Conservation (phyloP, 1,140 invertebrate genomes). For the Sinonovacula constricta region DNA sequence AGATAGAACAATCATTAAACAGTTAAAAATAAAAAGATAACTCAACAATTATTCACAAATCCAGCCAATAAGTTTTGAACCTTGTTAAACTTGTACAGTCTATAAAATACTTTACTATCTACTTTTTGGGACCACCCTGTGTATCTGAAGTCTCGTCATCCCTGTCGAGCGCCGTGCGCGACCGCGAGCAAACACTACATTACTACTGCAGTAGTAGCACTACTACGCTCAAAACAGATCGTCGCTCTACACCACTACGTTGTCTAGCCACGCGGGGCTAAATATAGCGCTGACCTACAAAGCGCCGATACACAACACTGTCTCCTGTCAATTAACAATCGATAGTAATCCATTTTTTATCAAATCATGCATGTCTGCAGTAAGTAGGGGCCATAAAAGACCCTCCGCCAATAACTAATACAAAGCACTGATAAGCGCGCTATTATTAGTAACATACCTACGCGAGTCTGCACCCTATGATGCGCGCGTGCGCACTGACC, state of each 20-base stretch:
- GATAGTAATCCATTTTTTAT: slow-evolving; percentile 46
- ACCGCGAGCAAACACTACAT: no score
- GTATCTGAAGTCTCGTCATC: no score
- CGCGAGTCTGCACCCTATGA: not conserved
- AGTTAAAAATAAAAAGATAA: no score
- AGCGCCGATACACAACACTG: slow-evolving; percentile 41
- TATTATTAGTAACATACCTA: slow-evolving; percentile 49
- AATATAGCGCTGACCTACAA: slow-evolving; percentile 48
- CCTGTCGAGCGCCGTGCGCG: no score
- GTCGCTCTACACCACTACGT: not conserved
- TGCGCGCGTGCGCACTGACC: slow-evolving; percentile 48
- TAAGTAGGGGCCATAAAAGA: slow-evolving; percentile 38
- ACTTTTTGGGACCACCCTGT: no score
- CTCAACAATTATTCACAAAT: no score
- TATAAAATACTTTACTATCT: no score
- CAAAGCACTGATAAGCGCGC: slow-evolving; percentile 20
- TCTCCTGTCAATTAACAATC: slow-evolving; percentile 44
- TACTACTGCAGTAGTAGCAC: no score
- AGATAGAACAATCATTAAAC: no score
- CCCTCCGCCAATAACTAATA: slow-evolving; percentile 43
- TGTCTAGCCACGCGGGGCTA: not conserved
- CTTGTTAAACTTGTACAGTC: no score
- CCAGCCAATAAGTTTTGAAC: no score
- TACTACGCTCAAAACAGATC: no score
- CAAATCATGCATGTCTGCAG: slow-evolving; percentile 38